Evolutionary conservation across 2,888 invertebrate genomes (phyloP).

Genomic region (Caenorhabditis drosophilae): DNA sequence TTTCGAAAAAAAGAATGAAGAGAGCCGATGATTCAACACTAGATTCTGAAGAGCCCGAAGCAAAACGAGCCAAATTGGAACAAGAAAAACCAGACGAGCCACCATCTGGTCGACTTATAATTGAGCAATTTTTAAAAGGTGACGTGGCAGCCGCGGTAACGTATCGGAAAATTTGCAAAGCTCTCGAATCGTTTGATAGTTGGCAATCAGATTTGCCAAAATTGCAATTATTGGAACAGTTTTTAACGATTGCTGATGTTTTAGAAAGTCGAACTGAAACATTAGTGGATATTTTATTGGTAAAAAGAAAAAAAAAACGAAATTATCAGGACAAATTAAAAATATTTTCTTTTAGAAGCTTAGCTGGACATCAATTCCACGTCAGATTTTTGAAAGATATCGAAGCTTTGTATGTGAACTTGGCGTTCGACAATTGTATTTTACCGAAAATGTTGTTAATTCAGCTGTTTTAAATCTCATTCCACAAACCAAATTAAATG

Average conservation of each 20-base stretch:
- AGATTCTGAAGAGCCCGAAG: not conserved
- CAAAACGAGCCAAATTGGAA: not conserved
- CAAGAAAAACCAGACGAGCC: not conserved
- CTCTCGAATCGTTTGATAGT: slow-evolving; percentile 40
- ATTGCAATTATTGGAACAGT: slow-evolving; percentile 48
- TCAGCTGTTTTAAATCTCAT: slow-evolving; percentile 18
- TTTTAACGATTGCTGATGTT: slow-evolving; percentile 44
- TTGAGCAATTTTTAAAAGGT: slow-evolving; percentile 40
- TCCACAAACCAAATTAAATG: slow-evolving; percentile 14
- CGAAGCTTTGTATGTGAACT: slow-evolving; percentile 38
- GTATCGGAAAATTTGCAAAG: slow-evolving; percentile 52
- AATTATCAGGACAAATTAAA: too few relatives aligned
- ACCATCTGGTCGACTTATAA: slow-evolving; percentile 33
- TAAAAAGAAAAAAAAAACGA: slow-evolving; percentile 20
- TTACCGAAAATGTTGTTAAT: slow-evolving; percentile 32
- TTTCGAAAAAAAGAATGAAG: not conserved
- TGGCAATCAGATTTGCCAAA: slow-evolving; percentile 45
- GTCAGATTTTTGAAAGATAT: slow-evolving; percentile 16
- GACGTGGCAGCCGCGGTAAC: slow-evolving; percentile 35
- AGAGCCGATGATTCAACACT: too few relatives aligned
- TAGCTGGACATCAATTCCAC: slow-evolving; percentile 44
- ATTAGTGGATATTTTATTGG: slow-evolving; percentile 50
- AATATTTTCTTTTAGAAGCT: slow-evolving; percentile 27
- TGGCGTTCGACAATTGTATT: slow-evolving; percentile 41
- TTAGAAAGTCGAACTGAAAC: slow-evolving; percentile 44